Evolutionary conservation across 2,113 vertebrate genomes (phyloP), one percentile per base, ranked within the genome.

Genomic region (Ictalurus punctatus): DNA sequence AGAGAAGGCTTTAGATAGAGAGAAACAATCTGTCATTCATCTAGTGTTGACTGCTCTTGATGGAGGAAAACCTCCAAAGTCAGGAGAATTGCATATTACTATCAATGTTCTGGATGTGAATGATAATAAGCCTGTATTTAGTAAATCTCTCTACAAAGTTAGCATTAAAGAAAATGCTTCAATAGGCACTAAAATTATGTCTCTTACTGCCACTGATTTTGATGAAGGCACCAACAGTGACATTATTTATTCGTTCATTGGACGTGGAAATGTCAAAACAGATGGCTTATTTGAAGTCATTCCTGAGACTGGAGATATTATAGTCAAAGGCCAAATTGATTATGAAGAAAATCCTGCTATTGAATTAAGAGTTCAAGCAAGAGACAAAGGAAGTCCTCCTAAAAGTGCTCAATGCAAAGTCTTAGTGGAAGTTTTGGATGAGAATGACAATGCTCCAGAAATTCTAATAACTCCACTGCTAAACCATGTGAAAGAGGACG

Each of bases 391-490:
- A 0, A 1, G 0, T 0, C 94, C n/a, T 0, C 93, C 96, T 0
- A 84, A 96, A 2, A 93, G 95, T 0, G 93, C 96, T 0, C 95
- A 97, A 10, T 98, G 97, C 87, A 96, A 88, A n/a, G 92, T 98
- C 12, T 90, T 93, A 0, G 0, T 98, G 65, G 94, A 97, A 89
- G 91, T 98, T 5, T 19, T 93, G 5, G 97, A 98, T 86, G 90
- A 94, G 10, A 98, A 98, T 65, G 97, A 98, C 87, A 98, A 98
- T 84, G 89, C 92, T 4, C 97, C 97, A 4, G 94, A 95, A 88
- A 94, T 98, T 91, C 65, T 93, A 27, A 90, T 97, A 27, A 97
- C 95, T 30, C 97, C 97, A 1, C 84, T 97, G n/a, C 93, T 95
- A 0, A 94, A 95, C 23, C 84, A 94, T 19, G 92, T 98, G 27